These are phyloP conservation scores for Ornithoptera alexandrae DNA, from an alignment of 2,888 invertebrate genomes.

Conservation along the genomic window DNA sequence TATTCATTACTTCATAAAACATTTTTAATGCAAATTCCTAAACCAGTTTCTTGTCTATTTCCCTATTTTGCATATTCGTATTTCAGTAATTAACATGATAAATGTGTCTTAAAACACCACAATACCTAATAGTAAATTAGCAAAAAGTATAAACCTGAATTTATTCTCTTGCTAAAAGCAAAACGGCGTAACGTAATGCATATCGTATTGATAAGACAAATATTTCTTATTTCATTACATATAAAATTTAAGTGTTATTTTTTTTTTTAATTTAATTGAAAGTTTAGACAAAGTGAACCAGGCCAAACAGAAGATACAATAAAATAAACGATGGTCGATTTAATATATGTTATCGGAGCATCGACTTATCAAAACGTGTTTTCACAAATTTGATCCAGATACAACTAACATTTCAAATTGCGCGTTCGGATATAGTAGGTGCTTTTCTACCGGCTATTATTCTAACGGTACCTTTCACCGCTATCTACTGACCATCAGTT, in stretches of 20 bases:
- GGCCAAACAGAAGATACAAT: conserved; percentile 4
- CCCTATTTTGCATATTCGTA: conserved; percentile 5
- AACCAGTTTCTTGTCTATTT: not conserved
- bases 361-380: conserved; percentile 27
- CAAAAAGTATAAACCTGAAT: not conserved
- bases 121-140: conserved; percentile 5
- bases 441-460: conserved; percentile 68
- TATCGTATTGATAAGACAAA: not conserved
- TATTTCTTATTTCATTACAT: no score
- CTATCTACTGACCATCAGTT: conserved; percentile 76
- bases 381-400: conserved; percentile 28
- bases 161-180: no score
- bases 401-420: conserved; percentile 32
- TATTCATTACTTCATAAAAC: not conserved
- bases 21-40: not conserved
- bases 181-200: not conserved
- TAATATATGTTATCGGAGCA: conserved; percentile 26
- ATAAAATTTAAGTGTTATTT: not conserved
- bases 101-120: conserved; percentile 1
- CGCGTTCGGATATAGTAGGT: conserved; percentile 57
- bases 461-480: conserved; percentile 78
- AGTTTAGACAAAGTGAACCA: not conserved
- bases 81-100: conserved; percentile 6
- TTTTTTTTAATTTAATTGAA: not conserved
- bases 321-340: conserved; percentile 23